Evolutionary conservation across 2,797 vertebrate species (phyloP).

Genomic region (Chiroxiphia lanceolata): DNA sequence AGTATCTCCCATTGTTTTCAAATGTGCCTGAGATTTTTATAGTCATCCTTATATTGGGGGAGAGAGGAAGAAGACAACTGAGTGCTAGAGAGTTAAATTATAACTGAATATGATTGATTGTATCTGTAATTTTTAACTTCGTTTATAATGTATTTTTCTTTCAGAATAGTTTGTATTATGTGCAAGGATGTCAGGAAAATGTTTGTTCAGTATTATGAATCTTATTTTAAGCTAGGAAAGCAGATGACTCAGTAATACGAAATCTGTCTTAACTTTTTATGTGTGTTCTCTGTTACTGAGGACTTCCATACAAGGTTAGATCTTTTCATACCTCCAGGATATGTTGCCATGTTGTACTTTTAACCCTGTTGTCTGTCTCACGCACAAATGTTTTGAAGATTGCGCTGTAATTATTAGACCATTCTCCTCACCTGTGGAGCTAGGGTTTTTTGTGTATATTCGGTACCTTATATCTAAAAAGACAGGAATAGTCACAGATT

Average conservation of each 20-base stretch:
- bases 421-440: background rate
- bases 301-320: background rate
- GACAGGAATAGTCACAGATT: background rate
- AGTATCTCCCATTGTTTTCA: background rate
- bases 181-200: background rate
- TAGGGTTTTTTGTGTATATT: background rate
- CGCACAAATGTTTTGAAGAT: background rate
- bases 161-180: background rate
- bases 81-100: background rate
- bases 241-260: background rate
- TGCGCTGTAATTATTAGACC: background rate
- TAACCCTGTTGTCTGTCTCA: background rate
- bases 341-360: background rate
- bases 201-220: background rate
- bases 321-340: background rate
- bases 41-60: rapidly evolving
- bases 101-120: background rate
- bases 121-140: background rate
- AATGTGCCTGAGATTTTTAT: background rate
- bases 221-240: background rate
- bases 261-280: background rate
- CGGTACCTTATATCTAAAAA: background rate
- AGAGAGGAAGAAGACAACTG: background rate
- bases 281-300: background rate
- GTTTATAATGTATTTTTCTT: background rate